Percentiles rank a stretch among this genome's conserved stretches.
Evolutionary conservation across 2,888 invertebrate genomes (phyloP).

Genomic region (Flexamia atlantica): DNA sequence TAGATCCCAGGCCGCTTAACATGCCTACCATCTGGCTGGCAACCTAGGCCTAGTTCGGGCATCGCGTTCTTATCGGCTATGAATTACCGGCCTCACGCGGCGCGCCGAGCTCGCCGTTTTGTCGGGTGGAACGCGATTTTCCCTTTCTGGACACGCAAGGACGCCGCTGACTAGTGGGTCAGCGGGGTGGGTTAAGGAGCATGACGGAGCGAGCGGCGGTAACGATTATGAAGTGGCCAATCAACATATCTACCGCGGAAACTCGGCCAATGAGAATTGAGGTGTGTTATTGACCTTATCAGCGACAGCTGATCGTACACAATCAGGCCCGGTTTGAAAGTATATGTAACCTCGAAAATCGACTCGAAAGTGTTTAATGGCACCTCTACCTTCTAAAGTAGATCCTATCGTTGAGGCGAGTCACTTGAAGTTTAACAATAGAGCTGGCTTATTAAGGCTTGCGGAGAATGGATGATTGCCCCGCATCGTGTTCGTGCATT

Average conservation of each 20-base stretch:
- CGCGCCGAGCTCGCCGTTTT: background rate
- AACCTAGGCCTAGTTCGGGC: conserved; percentile 31
- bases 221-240: conserved; percentile 1
- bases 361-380: too few species aligned
- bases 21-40: conserved; percentile 15
- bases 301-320: too few species aligned
- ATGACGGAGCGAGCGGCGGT: conserved; percentile 11
- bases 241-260: conserved; percentile 1
- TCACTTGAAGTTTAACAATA: too few species aligned
- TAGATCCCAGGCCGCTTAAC: too few species aligned
- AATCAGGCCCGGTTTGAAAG: too few species aligned
- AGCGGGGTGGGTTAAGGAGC: conserved; percentile 36
- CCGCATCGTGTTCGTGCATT: background rate
- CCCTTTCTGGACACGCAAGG: conserved; percentile 38
- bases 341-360: too few species aligned
- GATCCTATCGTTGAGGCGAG: too few species aligned
- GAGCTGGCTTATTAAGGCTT: background rate
- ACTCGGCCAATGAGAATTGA: background rate
- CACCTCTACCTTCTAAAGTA: too few species aligned
- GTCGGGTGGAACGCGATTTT: conserved; percentile 21
- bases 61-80: conserved; percentile 41
- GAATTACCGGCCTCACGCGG: conserved; percentile 21
- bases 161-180: conserved; percentile 18
- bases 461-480: conserved; percentile 14
- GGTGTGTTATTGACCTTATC: too few species aligned